Percentiles rank a stretch among this genome's conserved stretches.
These are phyloP conservation scores for Trematomus bernacchii DNA, from an alignment of 2,797 vertebrate species.

Conservation along the genomic window DNA sequence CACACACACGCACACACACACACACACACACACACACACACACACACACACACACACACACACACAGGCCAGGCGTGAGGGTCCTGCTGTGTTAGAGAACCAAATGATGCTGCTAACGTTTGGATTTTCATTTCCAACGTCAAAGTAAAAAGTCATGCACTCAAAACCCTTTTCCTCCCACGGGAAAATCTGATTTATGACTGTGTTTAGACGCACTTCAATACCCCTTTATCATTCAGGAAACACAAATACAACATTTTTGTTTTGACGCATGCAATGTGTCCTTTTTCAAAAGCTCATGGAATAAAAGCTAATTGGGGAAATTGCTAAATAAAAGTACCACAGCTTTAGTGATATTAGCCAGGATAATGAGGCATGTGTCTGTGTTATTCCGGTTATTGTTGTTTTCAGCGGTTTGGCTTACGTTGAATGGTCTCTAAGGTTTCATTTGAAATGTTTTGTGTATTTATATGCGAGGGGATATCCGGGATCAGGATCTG, in stretches of 20 bases:
- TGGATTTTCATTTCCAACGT: conserved; percentile 32
- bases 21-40: conserved; percentile 8
- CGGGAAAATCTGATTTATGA: conserved; percentile 26
- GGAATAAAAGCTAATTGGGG: conserved; percentile 34
- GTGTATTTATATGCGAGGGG: conserved; percentile 58
- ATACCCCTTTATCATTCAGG: conserved; percentile 47
- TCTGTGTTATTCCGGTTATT: conserved; percentile 50
- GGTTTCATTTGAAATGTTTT: conserved; percentile 59
- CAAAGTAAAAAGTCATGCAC: conserved; percentile 24
- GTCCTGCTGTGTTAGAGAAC: conserved; percentile 21
- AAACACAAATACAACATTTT: conserved; percentile 51
- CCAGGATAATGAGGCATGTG: conserved; percentile 60
- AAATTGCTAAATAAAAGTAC: conserved; percentile 38
- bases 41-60: conserved; percentile 7
- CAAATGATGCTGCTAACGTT: conserved; percentile 16
- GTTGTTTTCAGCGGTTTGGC: conserved; percentile 61
- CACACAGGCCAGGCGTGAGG: conserved; percentile 5
- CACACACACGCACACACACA: background rate
- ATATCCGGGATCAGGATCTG: conserved; percentile 57
- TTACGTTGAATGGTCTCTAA: conserved; percentile 48
- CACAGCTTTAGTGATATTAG: conserved; percentile 61
- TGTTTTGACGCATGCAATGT: conserved; percentile 44
- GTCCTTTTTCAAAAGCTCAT: conserved; percentile 55
- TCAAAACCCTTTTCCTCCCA: background rate
- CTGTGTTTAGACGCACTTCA: conserved; percentile 37